Base-by-base conservation (phyloP, 1,140 invertebrate species). In the Copidosoma floridanum region DNA sequence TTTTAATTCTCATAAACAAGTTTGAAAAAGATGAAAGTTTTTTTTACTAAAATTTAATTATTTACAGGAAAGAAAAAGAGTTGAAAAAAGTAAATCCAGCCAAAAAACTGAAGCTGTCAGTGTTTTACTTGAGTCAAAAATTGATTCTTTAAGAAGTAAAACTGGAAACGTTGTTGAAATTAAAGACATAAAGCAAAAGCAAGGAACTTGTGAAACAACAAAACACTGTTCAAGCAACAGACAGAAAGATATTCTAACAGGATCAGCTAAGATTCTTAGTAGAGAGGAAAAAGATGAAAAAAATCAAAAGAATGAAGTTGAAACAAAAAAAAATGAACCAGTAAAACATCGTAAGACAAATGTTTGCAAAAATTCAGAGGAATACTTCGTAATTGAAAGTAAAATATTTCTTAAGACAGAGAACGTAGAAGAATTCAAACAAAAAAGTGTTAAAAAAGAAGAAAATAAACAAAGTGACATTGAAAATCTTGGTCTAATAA, bases 381-480 rank as follows among this genome's bases (percentile, higher is more conserved):
- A 52, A 59, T 23, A 37, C 12, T 7, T 21, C 32, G 14, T 37
- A 27, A 21, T 54, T 4, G 51, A 57, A 26, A 44, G 41, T 46
- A 54, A 57, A 47, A 52, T 24, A 32, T 21, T 52, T 11, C 44
- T 56, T n/a, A 47, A 61, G 6, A 4, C 11, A 2, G 2, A 65
- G 41, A 63, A 69, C 44, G 57, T 41, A 23, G 44, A 61, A 51
- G 29, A 48, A 35, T 37, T 48, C n/a, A n/a, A n/a, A n/a, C n/a
- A n/a, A n/a, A n/a, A n/a, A n/a, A n/a, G n/a, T n/a, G n/a, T n/a
- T n/a, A n/a, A n/a, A 20, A 58, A 46, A 35, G 32, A 41, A 48
- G 47, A 11, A 6, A 11, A 58, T 21, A 16, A 54, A 24, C 20
- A 5, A 10, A 32, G 57, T 40, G 29, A 55, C 23, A 20, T 18